These are phyloP conservation scores for Sarcophaga bullata DNA, from an alignment of 1,140 invertebrate species.

Conservation along the genomic window DNA sequence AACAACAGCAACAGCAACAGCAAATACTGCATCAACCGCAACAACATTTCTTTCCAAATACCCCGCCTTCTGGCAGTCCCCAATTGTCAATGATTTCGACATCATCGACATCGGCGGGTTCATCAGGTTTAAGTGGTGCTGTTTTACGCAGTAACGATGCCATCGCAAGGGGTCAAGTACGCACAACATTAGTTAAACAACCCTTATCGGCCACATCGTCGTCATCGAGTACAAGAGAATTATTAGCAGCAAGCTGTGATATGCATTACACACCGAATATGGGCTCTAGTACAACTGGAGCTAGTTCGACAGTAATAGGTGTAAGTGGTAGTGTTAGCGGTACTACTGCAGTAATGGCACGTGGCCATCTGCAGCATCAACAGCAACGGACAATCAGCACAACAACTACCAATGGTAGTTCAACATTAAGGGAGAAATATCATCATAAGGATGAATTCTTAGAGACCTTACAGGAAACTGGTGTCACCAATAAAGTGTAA, in stretches of 20 bases:
- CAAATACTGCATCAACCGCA: constrained; percentile 46
- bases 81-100: constrained; percentile 48
- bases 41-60: constrained; percentile 46
- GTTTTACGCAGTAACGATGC: constrained; percentile 31
- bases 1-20: constrained; percentile 41
- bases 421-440: constrained; percentile 53
- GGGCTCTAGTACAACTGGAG: constrained; percentile 27
- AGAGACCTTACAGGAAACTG: constrained; percentile 61
- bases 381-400: not conserved
- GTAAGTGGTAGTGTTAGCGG: constrained; percentile 25
- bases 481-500: constrained; percentile 64
- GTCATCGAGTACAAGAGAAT: constrained; percentile 44
- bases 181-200: constrained; percentile 43
- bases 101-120: constrained; percentile 47
- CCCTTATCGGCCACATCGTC: constrained; percentile 45
- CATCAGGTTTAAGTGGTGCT: constrained; percentile 42
- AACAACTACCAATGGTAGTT: not conserved
- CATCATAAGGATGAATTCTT: constrained; percentile 60
- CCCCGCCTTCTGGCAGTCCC: constrained; percentile 46
- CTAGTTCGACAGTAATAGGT: not conserved
- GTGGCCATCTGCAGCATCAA: constrained; percentile 11
- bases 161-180: constrained; percentile 44
- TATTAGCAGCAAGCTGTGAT: constrained; percentile 45
- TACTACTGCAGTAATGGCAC: not conserved
- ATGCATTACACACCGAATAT: constrained; percentile 44